Evolutionary conservation across 2,888 invertebrate species (phyloP).

Genomic region (Thymelicus acteon): DNA sequence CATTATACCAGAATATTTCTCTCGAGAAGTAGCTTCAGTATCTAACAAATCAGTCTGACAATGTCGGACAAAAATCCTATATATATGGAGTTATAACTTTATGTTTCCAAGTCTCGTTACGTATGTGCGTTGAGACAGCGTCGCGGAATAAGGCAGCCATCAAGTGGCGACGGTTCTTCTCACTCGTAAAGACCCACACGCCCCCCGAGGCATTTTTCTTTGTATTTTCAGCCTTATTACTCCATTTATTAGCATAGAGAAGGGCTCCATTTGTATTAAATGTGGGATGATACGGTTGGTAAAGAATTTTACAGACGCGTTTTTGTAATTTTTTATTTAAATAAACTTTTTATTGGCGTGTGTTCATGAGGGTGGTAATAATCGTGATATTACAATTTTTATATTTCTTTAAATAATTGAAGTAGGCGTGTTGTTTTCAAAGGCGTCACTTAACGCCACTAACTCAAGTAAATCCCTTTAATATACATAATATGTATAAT

Average conservation of each 20-base stretch:
- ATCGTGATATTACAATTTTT: neutral
- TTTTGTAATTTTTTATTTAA: constrained; percentile 16
- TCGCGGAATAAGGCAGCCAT: constrained; percentile 61
- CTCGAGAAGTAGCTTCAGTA: no score
- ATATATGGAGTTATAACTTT: neutral
- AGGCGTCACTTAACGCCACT: neutral
- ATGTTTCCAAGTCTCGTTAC: neutral
- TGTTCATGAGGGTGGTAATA: neutral
- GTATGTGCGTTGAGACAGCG: constrained; percentile 43
- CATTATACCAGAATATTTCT: no score
- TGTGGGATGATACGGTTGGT: constrained; percentile 30
- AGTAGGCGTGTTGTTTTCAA: neutral
- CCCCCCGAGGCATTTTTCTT: constrained; percentile 57
- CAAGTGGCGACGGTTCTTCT: constrained; percentile 48
- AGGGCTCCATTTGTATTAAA: constrained; percentile 44
- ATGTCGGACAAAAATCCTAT: no score
- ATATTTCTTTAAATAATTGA: neutral
- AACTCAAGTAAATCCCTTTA: no score
- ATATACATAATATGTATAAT: no score
- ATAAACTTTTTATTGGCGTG: neutral
- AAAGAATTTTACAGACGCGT: constrained; percentile 17
- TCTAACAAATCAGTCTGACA: no score
- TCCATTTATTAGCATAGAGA: constrained; percentile 54
- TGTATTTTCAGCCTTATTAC: constrained; percentile 63
- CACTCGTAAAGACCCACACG: constrained; percentile 56